Percentiles rank a stretch among this genome's conserved stretches.
Evolutionary conservation across 2,797 vertebrate species (phyloP).

Genomic region (Neosilurus hyrtlii): DNA sequence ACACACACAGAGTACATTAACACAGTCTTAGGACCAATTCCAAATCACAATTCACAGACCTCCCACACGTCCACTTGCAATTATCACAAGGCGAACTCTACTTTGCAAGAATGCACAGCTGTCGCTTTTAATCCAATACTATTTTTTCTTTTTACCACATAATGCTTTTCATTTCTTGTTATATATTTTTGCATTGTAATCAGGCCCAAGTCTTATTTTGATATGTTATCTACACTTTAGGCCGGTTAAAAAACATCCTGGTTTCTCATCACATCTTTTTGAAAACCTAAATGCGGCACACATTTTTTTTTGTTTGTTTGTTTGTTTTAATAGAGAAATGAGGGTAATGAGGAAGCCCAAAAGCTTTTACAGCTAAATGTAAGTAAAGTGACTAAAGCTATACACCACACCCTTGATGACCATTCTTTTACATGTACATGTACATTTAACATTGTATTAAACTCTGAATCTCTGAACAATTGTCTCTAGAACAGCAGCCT

Average conservation of each 20-base stretch:
- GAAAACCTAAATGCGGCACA: no score
- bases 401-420: no score
- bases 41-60: slow-evolving; percentile 15
- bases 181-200: background rate
- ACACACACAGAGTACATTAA: background rate
- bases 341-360: no score
- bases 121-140: slow-evolving; percentile 5
- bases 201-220: background rate
- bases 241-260: no score
- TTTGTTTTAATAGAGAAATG: no score
- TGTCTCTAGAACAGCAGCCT: no score
- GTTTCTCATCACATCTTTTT: background rate
- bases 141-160: slow-evolving; percentile 10
- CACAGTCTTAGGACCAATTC: slow-evolving; percentile 18
- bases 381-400: no score
- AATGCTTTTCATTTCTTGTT: background rate
- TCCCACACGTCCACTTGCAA: slow-evolving; percentile 27
- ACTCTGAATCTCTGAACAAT: no score
- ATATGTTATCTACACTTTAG: background rate
- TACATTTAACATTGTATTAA: no score
- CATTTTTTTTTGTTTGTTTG: no score
- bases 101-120: slow-evolving; percentile 32
- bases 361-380: no score
- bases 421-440: no score
- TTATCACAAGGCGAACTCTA: slow-evolving; percentile 19